A percentile compares a stretch with the other conserved stretches of the same genome.
phyloP scores from a whole-genome alignment of 2,797 vertebrate genomes.

The Labroides dimidiatus region DNA sequence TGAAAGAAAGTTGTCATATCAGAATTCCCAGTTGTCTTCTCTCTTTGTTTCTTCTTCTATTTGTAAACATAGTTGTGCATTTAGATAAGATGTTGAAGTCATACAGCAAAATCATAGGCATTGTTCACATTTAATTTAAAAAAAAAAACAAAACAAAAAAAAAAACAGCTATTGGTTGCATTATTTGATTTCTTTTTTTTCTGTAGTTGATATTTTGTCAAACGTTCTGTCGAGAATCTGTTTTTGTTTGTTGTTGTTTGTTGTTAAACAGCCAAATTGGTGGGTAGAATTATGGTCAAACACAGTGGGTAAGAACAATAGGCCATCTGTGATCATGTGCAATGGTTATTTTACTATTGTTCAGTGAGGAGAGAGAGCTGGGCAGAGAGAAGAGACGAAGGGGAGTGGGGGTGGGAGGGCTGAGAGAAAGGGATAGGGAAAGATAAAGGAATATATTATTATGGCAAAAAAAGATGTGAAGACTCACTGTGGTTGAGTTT shows the following conservation, averaged over 20 bases:
- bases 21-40: no score
- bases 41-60: no score
- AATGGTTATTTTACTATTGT: slow-evolving; percentile 50
- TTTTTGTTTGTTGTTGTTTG: slow-evolving; percentile 7
- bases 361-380: not conserved
- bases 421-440: no score
- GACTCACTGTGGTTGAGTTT: no score
- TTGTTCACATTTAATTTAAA: not conserved
- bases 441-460: no score
- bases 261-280: slow-evolving; percentile 18
- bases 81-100: no score
- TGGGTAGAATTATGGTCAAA: slow-evolving; percentile 16
- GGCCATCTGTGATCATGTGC: slow-evolving; percentile 75
- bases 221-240: not conserved
- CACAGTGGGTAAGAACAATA: slow-evolving; percentile 68
- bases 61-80: no score
- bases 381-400: no score
- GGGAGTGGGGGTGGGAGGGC: no score
- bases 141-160: not conserved
- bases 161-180: not conserved
- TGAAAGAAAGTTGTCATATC: no score
- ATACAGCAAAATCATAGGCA: not conserved
- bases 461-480: no score
- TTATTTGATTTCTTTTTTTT: no score
- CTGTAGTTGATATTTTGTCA: not conserved